Conservation (phyloP, 2,113 vertebrate species). For the Cichladusa arquata region DNA sequence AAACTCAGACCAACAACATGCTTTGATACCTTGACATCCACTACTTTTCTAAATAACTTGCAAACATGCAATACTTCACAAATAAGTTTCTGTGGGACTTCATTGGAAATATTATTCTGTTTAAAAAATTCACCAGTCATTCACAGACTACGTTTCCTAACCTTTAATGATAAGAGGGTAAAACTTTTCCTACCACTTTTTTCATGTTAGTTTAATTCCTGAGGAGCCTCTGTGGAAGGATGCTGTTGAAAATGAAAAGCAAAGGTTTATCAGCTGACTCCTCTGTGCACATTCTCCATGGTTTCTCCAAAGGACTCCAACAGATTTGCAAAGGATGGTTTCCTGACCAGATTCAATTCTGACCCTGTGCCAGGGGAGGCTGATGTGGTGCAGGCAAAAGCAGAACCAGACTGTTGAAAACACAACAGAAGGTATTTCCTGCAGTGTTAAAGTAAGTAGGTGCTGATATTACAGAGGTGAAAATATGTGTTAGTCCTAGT, state of each 20-base stretch:
- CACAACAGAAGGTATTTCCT: not conserved
- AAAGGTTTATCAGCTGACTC: not conserved
- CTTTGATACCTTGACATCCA: not conserved
- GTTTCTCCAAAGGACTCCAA: not conserved
- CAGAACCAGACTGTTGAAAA: not conserved
- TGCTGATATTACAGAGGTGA: not conserved
- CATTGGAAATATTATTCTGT: not conserved
- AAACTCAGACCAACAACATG: not conserved
- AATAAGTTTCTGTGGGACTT: not conserved
- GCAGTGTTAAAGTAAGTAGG: not conserved
- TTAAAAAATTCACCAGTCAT: not conserved
- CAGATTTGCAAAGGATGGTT: not conserved
- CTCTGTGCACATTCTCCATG: not conserved
- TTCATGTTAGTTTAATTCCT: not conserved
- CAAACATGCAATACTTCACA: not conserved
- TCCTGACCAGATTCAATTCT: not conserved
- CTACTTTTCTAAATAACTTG: not conserved
- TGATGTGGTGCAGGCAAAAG: not conserved
- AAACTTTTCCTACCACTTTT: not conserved
- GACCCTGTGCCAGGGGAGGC: no score
- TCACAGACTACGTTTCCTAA: not conserved
- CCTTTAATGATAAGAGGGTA: not conserved
- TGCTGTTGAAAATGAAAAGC: not conserved
- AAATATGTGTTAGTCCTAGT: not conserved
- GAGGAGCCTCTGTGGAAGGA: not conserved